Percentiles rank a stretch among this genome's conserved stretches.
Evolutionary conservation across 2,888 invertebrate genomes (phyloP).

Genomic region (Brachynemurus nebulosus): DNA sequence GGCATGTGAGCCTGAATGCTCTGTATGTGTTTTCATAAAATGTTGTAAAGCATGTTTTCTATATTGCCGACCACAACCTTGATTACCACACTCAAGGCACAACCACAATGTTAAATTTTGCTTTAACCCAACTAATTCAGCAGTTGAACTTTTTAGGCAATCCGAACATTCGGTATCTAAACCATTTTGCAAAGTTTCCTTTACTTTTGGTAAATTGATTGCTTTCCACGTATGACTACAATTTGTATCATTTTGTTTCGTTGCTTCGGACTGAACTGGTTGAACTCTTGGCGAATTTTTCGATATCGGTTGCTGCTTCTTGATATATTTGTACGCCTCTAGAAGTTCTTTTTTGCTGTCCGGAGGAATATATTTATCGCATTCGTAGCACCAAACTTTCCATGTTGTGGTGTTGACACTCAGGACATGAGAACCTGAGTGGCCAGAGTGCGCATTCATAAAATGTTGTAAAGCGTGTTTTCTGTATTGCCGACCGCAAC

Average conservation of each 20-base stretch:
- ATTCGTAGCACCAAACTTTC: conserved; percentile 67
- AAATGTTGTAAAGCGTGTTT: conserved; percentile 64
- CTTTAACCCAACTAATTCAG: conserved; percentile 23
- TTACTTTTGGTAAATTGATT: too few relatives aligned
- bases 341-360: conserved; percentile 48
- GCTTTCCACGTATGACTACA: too few relatives aligned
- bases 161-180: too few relatives aligned
- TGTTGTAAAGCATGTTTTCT: conserved; percentile 62
- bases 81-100: conserved; percentile 68
- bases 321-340: conserved; percentile 61
- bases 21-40: conserved; percentile 53
- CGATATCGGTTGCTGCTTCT: too few relatives aligned
- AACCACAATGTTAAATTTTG: conserved; percentile 50
- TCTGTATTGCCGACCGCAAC: conserved; percentile 53
- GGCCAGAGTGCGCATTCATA: conserved; percentile 54
- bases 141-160: too few relatives aligned
- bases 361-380: conserved; percentile 52
- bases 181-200: too few relatives aligned
- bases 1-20: conserved; percentile 63
- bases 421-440: conserved; percentile 61
- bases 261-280: too few relatives aligned
- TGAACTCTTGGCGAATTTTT: too few relatives aligned
- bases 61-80: conserved; percentile 54
- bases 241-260: too few relatives aligned
- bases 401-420: conserved; percentile 57